A percentile compares a stretch with the other conserved stretches of the same genome.
Conservation (phyloP, 2,888 invertebrate species). For the Hirtodrosophila cameraria region DNA sequence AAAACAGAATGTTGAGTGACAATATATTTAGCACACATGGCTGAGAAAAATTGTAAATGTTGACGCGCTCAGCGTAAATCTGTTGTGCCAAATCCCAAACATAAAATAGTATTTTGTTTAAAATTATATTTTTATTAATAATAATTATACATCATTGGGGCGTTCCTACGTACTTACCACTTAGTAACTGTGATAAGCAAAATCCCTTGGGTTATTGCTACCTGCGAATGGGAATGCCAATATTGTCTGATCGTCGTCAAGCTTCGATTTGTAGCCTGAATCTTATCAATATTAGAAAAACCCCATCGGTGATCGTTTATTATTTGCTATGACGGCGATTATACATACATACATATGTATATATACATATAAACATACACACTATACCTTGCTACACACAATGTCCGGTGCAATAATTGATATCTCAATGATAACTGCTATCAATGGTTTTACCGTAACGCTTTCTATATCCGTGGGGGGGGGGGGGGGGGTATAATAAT, state of each 20-base stretch:
- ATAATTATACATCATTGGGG: not conserved
- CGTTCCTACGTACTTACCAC: slow-evolving; percentile 17
- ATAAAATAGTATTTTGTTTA: too few relatives aligned
- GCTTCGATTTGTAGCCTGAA: not conserved
- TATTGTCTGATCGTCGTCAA: slow-evolving; percentile 20
- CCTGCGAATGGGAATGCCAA: slow-evolving; percentile 7
- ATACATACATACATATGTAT: slow-evolving; percentile 14
- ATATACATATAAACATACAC: slow-evolving; percentile 14
- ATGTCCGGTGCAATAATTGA: slow-evolving; percentile 13
- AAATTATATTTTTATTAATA: not conserved
- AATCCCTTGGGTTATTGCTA: slow-evolving; percentile 9
- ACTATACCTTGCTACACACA: not conserved
- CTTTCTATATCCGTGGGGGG: not conserved
- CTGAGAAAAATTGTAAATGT: not conserved
- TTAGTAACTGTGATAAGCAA: slow-evolving; percentile 28
- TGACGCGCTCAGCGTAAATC: not conserved
- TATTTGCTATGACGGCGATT: slow-evolving; percentile 41
- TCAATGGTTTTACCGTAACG: slow-evolving; percentile 50
- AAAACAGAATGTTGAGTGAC: slow-evolving; percentile 12
- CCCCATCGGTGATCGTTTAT: slow-evolving; percentile 65
- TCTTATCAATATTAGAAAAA: slow-evolving; percentile 58
- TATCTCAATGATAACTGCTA: slow-evolving; percentile 48
- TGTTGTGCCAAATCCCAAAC: slow-evolving; percentile 11
- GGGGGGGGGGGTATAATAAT: not conserved
- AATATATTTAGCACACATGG: slow-evolving; percentile 19